Conservation (phyloP, 2,888 invertebrate genomes). For the Lasioglossum lativentre region DNA sequence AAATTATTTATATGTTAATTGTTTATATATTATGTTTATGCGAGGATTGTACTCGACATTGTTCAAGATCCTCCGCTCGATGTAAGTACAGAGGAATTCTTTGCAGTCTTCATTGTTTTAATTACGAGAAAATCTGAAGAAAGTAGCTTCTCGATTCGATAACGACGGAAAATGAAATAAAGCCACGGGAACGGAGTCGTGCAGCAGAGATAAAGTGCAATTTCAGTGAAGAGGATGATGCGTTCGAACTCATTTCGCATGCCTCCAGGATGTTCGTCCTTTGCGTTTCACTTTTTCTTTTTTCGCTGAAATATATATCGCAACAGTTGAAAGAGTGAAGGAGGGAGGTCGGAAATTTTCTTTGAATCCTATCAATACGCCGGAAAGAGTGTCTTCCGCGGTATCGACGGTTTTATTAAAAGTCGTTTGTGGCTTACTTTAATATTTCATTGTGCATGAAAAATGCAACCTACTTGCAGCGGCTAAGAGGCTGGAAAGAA, state of each 20-base stretch:
- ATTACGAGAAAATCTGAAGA: not conserved
- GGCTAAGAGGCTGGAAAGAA: not conserved
- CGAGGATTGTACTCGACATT: not conserved
- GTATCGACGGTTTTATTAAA: constrained; percentile 33
- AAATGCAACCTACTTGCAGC: constrained; percentile 17
- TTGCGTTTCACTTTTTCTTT: not conserved
- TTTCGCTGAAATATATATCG: not conserved
- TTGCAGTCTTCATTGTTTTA: not conserved
- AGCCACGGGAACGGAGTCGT: not conserved
- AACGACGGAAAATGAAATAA: not conserved
- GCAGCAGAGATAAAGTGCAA: not conserved
- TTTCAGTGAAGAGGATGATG: constrained; percentile 18
- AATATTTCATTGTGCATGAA: constrained; percentile 24
- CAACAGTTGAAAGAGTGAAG: not conserved
- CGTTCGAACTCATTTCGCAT: constrained; percentile 22
- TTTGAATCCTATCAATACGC: constrained; percentile 9
- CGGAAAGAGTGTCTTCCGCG: constrained; percentile 2
- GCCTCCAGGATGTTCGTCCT: not conserved
- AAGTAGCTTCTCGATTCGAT: not conserved
- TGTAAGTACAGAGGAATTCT: not conserved
- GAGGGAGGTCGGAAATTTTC: constrained; percentile 26
- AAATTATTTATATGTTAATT: too few relatives aligned
- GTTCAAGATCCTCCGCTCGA: not conserved
- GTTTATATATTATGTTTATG: not conserved
- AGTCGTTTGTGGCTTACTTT: constrained; percentile 22